Percentiles rank a stretch among this genome's conserved stretches.
Conservation (phyloP, 1,140 invertebrate species). For the Planococcus citri region DNA sequence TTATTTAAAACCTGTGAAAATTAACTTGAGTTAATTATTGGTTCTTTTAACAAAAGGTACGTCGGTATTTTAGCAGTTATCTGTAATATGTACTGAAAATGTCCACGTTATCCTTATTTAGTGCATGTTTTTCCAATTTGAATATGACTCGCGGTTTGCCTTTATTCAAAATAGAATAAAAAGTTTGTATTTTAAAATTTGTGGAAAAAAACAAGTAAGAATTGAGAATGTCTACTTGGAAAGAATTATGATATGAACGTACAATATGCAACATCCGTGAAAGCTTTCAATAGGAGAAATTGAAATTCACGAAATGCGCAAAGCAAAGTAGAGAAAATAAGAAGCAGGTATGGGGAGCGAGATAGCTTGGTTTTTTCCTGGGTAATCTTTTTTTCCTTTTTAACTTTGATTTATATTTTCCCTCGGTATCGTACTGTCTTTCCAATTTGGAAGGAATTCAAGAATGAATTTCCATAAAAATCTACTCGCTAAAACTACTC, state of each 20-base stretch:
- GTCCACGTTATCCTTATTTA: too few species aligned
- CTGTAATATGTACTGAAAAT: too few species aligned
- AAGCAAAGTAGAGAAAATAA: background rate
- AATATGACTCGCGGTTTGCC: too few species aligned
- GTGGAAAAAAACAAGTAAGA: background rate
- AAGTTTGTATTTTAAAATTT: background rate
- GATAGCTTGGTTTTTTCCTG: slow-evolving; percentile 5
- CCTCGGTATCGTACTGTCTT: slow-evolving; percentile 15
- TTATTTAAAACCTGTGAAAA: too few species aligned
- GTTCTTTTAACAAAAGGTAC: too few species aligned
- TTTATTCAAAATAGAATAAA: too few species aligned
- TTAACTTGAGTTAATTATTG: too few species aligned
- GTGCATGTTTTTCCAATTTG: too few species aligned
- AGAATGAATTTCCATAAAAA: background rate
- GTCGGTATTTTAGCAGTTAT: too few species aligned
- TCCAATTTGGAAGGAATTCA: slow-evolving; percentile 18
- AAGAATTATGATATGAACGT: background rate
- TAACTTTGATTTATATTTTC: slow-evolving; percentile 21
- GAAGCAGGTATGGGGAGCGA: slow-evolving; percentile 7
- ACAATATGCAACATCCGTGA: slow-evolving; percentile 14
- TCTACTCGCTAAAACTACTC: background rate
- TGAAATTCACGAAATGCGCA: slow-evolving; percentile 19
- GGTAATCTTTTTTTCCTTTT: slow-evolving; percentile 18
- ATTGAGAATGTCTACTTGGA: background rate
- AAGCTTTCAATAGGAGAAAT: slow-evolving; percentile 17